Evolutionary conservation across 2,888 invertebrate genomes (phyloP).

Genomic region (Aspidiotus rigidus): DNA sequence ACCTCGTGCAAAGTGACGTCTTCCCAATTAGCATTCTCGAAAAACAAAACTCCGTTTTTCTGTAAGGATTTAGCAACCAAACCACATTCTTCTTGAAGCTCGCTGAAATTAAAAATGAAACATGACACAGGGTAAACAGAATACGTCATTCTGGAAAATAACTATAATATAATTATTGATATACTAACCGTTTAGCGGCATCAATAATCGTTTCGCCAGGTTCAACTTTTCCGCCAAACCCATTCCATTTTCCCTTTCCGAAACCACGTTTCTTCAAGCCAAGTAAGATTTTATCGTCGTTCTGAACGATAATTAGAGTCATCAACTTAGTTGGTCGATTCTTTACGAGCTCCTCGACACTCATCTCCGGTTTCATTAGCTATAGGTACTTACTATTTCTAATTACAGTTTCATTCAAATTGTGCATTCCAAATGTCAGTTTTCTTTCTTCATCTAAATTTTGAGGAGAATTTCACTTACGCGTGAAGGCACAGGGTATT

Average conservation of each 20-base stretch:
- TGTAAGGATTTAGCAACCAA: constrained; percentile 47
- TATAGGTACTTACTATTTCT: too few relatives aligned
- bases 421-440: too few relatives aligned
- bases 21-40: constrained; percentile 54
- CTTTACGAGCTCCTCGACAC: too few relatives aligned
- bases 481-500: too few relatives aligned
- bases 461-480: too few relatives aligned
- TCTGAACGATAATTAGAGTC: not conserved
- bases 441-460: too few relatives aligned
- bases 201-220: constrained; percentile 53
- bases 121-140: not conserved
- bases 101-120: constrained; percentile 44
- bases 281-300: constrained; percentile 47
- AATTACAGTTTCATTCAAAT: too few relatives aligned
- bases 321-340: too few relatives aligned
- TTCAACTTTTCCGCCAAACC: constrained; percentile 70
- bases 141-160: too few relatives aligned
- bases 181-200: constrained; percentile 52
- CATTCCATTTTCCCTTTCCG: constrained; percentile 64
- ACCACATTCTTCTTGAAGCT: constrained; percentile 60
- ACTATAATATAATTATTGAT: too few relatives aligned
- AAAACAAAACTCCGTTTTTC: constrained; percentile 55
- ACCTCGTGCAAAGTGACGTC: constrained; percentile 50
- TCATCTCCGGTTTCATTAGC: too few relatives aligned
- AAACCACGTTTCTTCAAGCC: constrained; percentile 66